Evolutionary conservation across 2,113 vertebrate species (phyloP).

Genomic region (Romanogobio albipinnatus): DNA sequence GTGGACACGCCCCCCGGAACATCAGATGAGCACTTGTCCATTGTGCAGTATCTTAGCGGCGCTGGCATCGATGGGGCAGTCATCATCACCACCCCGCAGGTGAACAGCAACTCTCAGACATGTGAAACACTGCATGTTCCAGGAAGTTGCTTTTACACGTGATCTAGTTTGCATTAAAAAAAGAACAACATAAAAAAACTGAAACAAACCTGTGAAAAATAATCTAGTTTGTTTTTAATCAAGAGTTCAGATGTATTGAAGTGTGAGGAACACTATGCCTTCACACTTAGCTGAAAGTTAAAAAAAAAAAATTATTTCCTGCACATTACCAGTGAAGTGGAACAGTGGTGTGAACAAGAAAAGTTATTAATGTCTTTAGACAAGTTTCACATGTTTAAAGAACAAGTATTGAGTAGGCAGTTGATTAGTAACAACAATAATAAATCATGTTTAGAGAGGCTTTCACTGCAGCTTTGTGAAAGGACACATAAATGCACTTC

Average conservation of each 20-base stretch:
- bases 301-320: neutral
- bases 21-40: constrained; percentile 91
- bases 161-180: constrained; percentile 26
- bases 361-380: neutral
- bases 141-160: neutral
- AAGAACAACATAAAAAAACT: neutral
- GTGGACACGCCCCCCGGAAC: constrained; percentile 95
- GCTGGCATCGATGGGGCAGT: constrained; percentile 84
- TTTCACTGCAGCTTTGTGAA: neutral
- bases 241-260: neutral
- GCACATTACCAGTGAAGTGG: neutral
- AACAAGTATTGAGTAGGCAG: neutral
- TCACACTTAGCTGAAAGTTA: neutral
- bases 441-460: neutral
- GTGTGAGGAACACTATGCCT: neutral
- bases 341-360: neutral
- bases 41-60: constrained; percentile 88
- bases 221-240: neutral
- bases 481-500: neutral
- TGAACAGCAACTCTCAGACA: constrained; percentile 53
- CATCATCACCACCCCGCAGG: constrained; percentile 95
- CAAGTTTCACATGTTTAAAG: neutral
- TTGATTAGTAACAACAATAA: neutral
- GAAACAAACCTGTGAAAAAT: too few relatives aligned
- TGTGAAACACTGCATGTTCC: neutral